Percentiles rank a stretch among this genome's conserved stretches.
Evolutionary conservation across 2,797 vertebrate species (phyloP).

Genomic region (Pangasius sanitwongsei): DNA sequence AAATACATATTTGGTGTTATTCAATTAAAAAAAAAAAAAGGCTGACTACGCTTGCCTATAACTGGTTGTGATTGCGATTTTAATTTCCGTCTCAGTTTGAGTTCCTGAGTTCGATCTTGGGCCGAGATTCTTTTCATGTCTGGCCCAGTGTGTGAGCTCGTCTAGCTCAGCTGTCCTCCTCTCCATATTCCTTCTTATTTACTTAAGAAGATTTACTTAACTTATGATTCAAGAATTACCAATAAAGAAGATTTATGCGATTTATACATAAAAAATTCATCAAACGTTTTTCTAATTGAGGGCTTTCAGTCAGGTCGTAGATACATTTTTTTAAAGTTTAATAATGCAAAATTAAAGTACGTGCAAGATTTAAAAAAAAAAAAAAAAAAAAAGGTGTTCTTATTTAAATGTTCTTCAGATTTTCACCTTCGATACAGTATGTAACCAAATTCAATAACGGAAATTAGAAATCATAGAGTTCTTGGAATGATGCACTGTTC

Average conservation of each 20-base stretch:
- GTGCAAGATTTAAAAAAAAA: too few species aligned
- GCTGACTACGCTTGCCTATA: neutral
- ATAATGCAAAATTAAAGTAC: neutral
- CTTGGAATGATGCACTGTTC: neutral
- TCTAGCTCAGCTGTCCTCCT: conserved; percentile 62
- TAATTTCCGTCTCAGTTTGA: neutral
- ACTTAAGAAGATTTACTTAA: conserved; percentile 26
- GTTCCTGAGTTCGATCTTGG: neutral
- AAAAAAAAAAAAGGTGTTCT: neutral
- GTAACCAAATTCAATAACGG: neutral
- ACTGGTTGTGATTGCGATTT: neutral
- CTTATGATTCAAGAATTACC: neutral
- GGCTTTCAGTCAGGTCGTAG: neutral
- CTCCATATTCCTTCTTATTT: conserved; percentile 66
- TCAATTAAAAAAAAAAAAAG: neutral
- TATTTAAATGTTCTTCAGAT: neutral
- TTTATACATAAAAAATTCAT: neutral
- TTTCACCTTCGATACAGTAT: neutral
- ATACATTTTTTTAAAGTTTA: neutral
- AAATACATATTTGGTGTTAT: neutral
- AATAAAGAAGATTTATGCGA: neutral
- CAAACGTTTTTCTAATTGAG: neutral
- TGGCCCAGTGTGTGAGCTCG: conserved; percentile 37
- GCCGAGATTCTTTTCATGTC: conserved; percentile 37
- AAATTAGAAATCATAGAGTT: neutral